Conservation (phyloP, 2,113 vertebrate genomes). For the Xerus inauris region DNA sequence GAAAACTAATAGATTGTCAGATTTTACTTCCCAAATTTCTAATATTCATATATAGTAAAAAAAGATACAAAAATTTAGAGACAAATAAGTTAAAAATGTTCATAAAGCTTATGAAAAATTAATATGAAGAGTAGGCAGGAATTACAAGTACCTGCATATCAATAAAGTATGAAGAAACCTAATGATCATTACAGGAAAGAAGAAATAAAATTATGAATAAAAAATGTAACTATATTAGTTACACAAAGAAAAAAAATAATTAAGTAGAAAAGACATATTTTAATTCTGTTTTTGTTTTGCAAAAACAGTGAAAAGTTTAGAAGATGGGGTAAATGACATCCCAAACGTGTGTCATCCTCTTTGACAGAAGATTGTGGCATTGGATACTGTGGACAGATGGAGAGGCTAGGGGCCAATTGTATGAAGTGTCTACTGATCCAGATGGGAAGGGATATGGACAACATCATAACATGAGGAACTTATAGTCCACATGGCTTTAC, state of each 20-base stretch:
- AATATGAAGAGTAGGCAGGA: neutral
- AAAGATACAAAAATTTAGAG: neutral
- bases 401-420: neutral
- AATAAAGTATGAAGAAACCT: neutral
- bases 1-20: neutral
- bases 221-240: neutral
- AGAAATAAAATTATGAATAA: neutral
- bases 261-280: neutral
- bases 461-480: neutral
- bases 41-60: neutral
- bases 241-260: neutral
- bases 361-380: neutral
- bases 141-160: neutral
- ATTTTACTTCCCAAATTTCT: neutral
- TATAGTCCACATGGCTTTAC: neutral
- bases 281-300: neutral
- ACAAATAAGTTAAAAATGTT: neutral
- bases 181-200: neutral
- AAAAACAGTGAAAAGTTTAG: neutral
- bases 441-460: neutral
- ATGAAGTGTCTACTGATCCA: too few relatives aligned
- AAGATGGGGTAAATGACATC: neutral
- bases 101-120: neutral
- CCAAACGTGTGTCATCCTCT: neutral
- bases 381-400: neutral